Conservation (phyloP, 23 tunicate species). For the Ciona savignyi region DNA sequence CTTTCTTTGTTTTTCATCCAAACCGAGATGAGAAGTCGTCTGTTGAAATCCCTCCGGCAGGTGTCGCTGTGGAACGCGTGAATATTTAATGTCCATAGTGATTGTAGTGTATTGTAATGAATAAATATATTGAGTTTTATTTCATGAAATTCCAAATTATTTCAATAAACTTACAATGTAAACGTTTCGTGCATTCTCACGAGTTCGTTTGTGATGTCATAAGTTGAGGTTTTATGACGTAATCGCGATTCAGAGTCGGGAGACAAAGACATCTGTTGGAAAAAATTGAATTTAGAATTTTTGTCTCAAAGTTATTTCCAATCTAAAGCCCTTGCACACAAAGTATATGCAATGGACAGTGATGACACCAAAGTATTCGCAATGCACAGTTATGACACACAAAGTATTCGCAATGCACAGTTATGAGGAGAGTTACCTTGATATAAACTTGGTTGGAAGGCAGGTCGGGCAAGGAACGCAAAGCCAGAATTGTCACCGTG, state of each 20-base stretch:
- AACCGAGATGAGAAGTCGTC: slow-evolving; percentile 33
- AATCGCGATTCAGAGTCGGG: slow-evolving; percentile 23
- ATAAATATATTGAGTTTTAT: neutral
- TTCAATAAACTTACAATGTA: slow-evolving; percentile 33
- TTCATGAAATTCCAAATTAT: neutral
- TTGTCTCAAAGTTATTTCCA: neutral
- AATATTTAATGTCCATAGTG: no score
- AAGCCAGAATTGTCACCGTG: slow-evolving; percentile 39
- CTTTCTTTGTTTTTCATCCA: slow-evolving; percentile 17
- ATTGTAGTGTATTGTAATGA: slow-evolving; percentile 3
- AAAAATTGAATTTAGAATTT: neutral
- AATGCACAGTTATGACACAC: no score
- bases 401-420: no score
- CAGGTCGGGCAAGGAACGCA: slow-evolving; percentile 13
- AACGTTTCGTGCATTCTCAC: slow-evolving; percentile 37
- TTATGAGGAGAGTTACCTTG: no score
- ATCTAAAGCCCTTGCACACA: neutral
- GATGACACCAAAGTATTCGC: neutral
- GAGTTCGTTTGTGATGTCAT: slow-evolving; percentile 6
- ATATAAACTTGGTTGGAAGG: slow-evolving; percentile 1
- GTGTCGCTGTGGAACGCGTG: slow-evolving; percentile 9
- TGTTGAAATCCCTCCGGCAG: neutral
- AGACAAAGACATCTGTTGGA: slow-evolving; percentile 29
- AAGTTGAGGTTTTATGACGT: slow-evolving; percentile 26
- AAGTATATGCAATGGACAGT: neutral